These are phyloP conservation scores for Eurypyga helias DNA, from an alignment of 2,113 vertebrate genomes.

Conservation along the genomic window DNA sequence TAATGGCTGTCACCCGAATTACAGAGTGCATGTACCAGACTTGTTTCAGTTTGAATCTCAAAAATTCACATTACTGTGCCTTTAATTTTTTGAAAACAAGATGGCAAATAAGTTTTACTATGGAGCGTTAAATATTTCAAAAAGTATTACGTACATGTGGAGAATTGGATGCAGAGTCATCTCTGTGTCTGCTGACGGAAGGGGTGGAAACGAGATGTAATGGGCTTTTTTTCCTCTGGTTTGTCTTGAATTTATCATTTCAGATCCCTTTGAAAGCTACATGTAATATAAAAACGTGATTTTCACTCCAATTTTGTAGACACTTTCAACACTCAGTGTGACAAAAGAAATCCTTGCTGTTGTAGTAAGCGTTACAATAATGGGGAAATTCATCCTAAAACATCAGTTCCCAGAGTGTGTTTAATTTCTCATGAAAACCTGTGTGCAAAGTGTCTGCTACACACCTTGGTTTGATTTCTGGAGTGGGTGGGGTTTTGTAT, in stretches of 20 bases:
- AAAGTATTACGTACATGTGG: not conserved
- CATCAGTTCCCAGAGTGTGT: not conserved
- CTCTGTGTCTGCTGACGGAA: not conserved
- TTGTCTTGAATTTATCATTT: not conserved
- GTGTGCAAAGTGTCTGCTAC: not conserved
- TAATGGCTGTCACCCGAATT: not conserved
- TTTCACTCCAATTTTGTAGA: not conserved
- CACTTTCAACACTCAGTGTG: not conserved
- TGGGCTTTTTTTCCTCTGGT: not conserved
- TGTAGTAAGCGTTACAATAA: not conserved
- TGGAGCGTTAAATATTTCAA: fast-evolving
- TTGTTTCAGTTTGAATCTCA: not conserved
- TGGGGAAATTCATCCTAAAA: not conserved
- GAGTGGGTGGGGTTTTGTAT: not conserved
- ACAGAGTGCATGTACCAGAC: fast-evolving
- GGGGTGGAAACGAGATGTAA: not conserved
- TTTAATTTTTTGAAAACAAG: not conserved
- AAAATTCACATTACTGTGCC: not conserved
- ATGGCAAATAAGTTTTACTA: not conserved
- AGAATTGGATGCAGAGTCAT: not conserved
- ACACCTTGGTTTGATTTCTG: not conserved
- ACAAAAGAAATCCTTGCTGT: not conserved
- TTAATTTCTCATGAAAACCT: not conserved
- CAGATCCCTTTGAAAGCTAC: not conserved
- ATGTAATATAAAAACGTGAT: not conserved